These are phyloP conservation scores for Candoia aspera DNA, from an alignment of 2,113 vertebrate species.

Conservation along the genomic window DNA sequence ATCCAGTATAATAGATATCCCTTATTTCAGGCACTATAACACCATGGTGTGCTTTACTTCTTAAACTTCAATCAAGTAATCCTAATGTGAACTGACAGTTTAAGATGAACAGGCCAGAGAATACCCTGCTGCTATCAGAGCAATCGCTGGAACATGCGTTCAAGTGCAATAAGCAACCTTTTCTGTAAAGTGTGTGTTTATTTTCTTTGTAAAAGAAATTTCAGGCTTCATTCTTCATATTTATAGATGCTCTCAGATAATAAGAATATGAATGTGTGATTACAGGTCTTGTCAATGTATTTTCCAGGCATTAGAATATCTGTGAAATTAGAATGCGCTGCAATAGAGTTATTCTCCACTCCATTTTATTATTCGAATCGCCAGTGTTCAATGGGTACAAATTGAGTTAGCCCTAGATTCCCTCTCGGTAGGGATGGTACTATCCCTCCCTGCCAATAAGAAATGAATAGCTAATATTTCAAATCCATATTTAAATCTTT, in stretches of 20 bases:
- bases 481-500: background rate
- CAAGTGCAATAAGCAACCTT: background rate
- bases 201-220: background rate
- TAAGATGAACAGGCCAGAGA: background rate
- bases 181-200: slow-evolving; percentile 2
- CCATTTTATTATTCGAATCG: background rate
- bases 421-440: background rate
- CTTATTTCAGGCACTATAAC: background rate
- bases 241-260: background rate
- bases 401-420: background rate
- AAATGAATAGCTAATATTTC: background rate
- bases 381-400: background rate
- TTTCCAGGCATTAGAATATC: background rate
- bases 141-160: background rate
- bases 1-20: background rate
- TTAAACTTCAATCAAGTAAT: background rate
- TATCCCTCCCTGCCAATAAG: background rate
- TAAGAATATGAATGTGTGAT: background rate
- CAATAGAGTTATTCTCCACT: background rate
- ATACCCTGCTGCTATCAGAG: background rate
- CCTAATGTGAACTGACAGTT: background rate
- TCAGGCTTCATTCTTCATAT: background rate
- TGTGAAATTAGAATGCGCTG: background rate
- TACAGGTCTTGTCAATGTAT: background rate
- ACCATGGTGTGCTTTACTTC: background rate